These are phyloP conservation scores for Idaea dimidiata DNA, from an alignment of 2,888 invertebrate genomes.

Conservation along the genomic window DNA sequence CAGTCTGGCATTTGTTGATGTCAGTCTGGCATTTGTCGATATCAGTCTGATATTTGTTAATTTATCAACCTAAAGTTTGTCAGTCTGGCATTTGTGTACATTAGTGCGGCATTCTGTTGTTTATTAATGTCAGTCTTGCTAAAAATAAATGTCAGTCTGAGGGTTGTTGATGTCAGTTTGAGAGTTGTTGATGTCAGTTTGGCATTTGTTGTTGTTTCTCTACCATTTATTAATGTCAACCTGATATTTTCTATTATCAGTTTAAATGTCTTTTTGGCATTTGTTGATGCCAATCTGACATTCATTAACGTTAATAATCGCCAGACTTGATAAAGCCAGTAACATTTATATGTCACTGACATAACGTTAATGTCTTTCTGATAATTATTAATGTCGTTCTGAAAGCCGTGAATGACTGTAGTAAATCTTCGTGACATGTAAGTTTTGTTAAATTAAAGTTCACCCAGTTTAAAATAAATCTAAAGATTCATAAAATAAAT, in stretches of 20 bases:
- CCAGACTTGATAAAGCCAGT: background rate
- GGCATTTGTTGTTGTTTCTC: background rate
- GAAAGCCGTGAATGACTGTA: background rate
- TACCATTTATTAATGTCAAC: background rate
- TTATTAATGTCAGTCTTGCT: background rate
- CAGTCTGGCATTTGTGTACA: background rate
- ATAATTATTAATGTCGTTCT: background rate
- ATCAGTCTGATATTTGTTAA: background rate
- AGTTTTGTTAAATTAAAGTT: background rate
- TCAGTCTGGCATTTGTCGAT: background rate
- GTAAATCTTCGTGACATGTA: background rate
- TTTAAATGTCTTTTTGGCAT: background rate
- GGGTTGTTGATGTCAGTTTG: too few species aligned
- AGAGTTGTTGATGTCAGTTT: background rate
- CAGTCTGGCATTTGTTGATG: background rate
- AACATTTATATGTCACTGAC: background rate
- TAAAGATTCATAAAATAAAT: background rate
- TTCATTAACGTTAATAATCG: background rate
- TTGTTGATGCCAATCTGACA: background rate
- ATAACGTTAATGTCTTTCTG: background rate
- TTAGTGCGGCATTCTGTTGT: background rate
- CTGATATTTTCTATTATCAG: background rate
- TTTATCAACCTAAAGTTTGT: background rate
- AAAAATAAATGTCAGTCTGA: too few species aligned
- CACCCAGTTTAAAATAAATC: background rate